These are phyloP conservation scores for Seladonia tumulorum DNA, from an alignment of 2,888 invertebrate genomes.

Conservation along the genomic window DNA sequence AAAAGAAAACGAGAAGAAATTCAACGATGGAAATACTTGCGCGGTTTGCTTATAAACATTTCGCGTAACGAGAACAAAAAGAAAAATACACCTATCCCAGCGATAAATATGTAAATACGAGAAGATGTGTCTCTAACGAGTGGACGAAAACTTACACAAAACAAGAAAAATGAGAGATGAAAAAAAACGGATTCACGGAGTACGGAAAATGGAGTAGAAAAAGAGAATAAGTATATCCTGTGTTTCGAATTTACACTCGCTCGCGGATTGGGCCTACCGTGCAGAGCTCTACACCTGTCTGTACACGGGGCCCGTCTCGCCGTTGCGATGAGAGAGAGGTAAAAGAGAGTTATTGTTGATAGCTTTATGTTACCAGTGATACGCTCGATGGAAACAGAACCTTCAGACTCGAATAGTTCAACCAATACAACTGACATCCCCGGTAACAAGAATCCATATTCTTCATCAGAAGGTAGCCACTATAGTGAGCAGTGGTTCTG, in stretches of 20 bases:
- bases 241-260: slow-evolving; percentile 13
- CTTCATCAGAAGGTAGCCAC: no score
- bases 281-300: no score
- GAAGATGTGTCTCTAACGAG: slow-evolving; percentile 21
- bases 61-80: not conserved
- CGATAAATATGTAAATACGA: slow-evolving; percentile 43
- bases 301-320: no score
- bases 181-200: not conserved
- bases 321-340: no score
- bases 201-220: not conserved
- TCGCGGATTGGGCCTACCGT: not conserved
- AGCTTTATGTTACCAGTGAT: no score
- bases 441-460: no score
- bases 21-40: slow-evolving; percentile 3
- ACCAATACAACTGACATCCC: no score
- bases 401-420: no score
- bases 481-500: no score
- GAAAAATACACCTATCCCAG: slow-evolving; percentile 13
- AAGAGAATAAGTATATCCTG: not conserved
- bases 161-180: slow-evolving; percentile 2
- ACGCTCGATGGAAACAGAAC: no score
- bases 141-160: slow-evolving; percentile 38
- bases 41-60: slow-evolving; percentile 6
- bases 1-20: not conserved
- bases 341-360: no score